Evolutionary conservation across 2,113 vertebrate species (phyloP).

Genomic region (Microcebus tavaratra): DNA sequence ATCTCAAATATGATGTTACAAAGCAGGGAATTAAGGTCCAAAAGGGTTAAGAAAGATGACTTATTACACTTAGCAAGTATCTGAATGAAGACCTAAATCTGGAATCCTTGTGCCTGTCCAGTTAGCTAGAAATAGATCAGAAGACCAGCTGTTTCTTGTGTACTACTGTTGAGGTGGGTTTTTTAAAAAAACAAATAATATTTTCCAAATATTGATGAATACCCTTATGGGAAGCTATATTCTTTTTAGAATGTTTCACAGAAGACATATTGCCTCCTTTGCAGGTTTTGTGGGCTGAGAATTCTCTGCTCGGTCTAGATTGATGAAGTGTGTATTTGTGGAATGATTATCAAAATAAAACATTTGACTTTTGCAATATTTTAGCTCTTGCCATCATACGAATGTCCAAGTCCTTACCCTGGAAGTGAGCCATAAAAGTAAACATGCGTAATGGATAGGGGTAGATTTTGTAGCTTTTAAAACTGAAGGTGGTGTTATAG

Average conservation of each 20-base stretch:
- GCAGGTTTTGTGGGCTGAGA: not conserved
- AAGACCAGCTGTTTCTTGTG: not conserved
- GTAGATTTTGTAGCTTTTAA: constrained; percentile 20
- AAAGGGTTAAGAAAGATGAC: not conserved
- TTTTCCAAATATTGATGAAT: not conserved
- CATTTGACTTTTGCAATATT: not conserved
- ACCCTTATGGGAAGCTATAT: not conserved
- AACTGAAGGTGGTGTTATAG: not conserved
- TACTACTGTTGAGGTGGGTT: not conserved
- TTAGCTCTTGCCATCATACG: not conserved
- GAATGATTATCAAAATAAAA: not conserved
- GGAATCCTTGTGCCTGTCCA: not conserved
- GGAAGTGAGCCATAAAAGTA: not conserved
- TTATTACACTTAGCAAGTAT: not conserved
- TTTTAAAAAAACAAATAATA: not conserved
- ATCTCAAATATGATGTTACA: not conserved
- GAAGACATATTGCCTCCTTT: not conserved
- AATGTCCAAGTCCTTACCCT: not conserved
- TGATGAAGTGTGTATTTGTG: not conserved
- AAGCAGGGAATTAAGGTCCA: not conserved
- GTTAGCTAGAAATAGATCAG: not conserved
- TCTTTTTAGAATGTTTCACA: not conserved
- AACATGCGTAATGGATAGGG: not conserved
- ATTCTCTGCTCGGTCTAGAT: not conserved
- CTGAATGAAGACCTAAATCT: not conserved